A percentile compares a stretch with the other conserved stretches of the same genome.
phyloP scores from a whole-genome alignment of 2,888 invertebrate genomes.

The Chymomyza procnemis region DNA sequence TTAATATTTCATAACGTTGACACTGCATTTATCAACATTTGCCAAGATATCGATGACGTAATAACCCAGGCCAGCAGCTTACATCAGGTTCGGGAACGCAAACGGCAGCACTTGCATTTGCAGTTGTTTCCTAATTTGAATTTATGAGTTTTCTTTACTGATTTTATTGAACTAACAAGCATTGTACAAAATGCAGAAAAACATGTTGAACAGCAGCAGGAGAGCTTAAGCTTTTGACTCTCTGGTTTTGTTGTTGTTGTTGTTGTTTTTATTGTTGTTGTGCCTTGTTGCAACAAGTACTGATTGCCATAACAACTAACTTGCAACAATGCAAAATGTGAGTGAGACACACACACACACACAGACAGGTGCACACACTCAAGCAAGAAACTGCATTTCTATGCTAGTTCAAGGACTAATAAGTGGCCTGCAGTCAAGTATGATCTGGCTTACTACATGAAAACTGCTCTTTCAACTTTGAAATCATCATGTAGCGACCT shows the following conservation, averaged over 20 bases:
- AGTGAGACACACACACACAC: too few relatives aligned
- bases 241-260: too few relatives aligned
- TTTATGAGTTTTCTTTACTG: not conserved
- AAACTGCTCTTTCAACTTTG: not conserved
- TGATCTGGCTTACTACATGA: not conserved
- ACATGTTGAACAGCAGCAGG: not conserved
- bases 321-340: not conserved
- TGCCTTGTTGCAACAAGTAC: too few relatives aligned
- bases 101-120: too few relatives aligned
- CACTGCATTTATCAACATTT: conserved; percentile 48
- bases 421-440: not conserved
- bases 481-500: not conserved
- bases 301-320: not conserved
- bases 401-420: too few relatives aligned
- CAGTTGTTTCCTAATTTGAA: not conserved
- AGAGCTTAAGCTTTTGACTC: not conserved
- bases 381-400: not conserved
- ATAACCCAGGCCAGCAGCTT: not conserved
- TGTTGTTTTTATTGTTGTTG: too few relatives aligned
- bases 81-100: not conserved
- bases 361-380: too few relatives aligned
- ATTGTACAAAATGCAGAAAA: not conserved
- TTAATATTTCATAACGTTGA: conserved; percentile 43
- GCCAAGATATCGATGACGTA: not conserved
- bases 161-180: not conserved